Base-by-base conservation (phyloP, 2,888 invertebrate species). In the Mantis religiosa region DNA sequence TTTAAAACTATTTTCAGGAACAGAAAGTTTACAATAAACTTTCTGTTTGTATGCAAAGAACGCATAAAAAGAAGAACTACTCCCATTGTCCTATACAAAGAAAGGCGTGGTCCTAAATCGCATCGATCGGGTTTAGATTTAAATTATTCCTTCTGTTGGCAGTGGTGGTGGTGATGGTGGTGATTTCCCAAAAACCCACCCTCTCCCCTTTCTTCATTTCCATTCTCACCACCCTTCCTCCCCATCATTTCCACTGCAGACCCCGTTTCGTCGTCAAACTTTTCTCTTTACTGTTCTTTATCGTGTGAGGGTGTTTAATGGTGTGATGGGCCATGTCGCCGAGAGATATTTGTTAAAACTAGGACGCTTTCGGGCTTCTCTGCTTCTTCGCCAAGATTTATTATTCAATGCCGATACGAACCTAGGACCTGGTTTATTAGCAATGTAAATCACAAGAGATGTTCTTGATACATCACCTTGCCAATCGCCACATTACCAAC, bases 101-200 rank as follows among this genome's bases (percentile, higher is more conserved):
- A 82, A 82, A 82, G 87, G 82, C 82, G 82, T 82, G 87, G 28
- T 28, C 27, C 27, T 82, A 82, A 87, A 87, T 83, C 87, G 85
- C 81, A 84, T 83, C 88, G 90, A 90, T 87, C 86, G 88, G 83
- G 84, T 86, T 87, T 83, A 90, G 88, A 88, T 89, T 89, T 90
- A 89, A 90, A 89, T 89, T 88, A 89, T 83, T 87, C 87, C 82
- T 87, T 71, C 54, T 71, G 54, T 6, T 71, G 54, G 54, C 54
- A 71, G 54, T 71, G 54, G 54, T 71, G 54, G 54, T 71, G 54
- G 54, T 71, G 54, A 71, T 71, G 54, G 54, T 71, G 54, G 54
- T 71, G 54, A 71, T 71, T 71, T 71, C 54, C 54, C 54, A 71
- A 71, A 71, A 71, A 41, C 15, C 54, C 54, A 71, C 54, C 54